Percentiles rank a stretch among this genome's conserved stretches.
Evolutionary conservation across 1,140 invertebrate genomes (phyloP).

Genomic region (Sesamia nonagrioides): DNA sequence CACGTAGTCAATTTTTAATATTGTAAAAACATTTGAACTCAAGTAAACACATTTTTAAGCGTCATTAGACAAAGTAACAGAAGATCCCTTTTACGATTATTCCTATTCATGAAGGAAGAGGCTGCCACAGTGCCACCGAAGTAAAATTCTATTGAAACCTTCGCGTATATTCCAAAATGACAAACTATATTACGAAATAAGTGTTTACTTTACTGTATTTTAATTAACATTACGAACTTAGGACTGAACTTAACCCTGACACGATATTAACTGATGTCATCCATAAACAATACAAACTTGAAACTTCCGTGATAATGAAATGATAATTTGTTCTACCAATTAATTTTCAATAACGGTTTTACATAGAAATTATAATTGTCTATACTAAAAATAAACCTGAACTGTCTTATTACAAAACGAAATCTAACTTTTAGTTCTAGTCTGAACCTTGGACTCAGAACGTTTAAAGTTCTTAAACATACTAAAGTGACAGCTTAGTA

Average conservation of each 20-base stretch:
- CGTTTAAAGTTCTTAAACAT: too few relatives aligned
- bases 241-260: neutral
- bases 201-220: too few relatives aligned
- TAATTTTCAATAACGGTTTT: too few relatives aligned
- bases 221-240: neutral
- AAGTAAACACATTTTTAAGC: conserved; percentile 7
- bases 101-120: neutral
- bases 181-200: neutral
- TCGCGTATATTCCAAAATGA: too few relatives aligned
- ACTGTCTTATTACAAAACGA: too few relatives aligned
- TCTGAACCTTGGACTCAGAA: too few relatives aligned
- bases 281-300: conserved; percentile 12
- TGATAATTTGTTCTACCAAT: too few relatives aligned
- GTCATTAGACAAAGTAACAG: neutral
- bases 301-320: neutral
- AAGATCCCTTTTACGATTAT: neutral
- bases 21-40: neutral
- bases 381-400: too few relatives aligned
- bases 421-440: too few relatives aligned
- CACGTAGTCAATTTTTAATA: neutral
- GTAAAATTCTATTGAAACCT: too few relatives aligned
- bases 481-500: too few relatives aligned
- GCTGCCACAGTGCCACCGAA: neutral
- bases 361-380: too few relatives aligned
- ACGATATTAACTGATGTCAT: neutral